Conservation (phyloP, 2,888 invertebrate genomes). For the Teleiodes luculella region DNA sequence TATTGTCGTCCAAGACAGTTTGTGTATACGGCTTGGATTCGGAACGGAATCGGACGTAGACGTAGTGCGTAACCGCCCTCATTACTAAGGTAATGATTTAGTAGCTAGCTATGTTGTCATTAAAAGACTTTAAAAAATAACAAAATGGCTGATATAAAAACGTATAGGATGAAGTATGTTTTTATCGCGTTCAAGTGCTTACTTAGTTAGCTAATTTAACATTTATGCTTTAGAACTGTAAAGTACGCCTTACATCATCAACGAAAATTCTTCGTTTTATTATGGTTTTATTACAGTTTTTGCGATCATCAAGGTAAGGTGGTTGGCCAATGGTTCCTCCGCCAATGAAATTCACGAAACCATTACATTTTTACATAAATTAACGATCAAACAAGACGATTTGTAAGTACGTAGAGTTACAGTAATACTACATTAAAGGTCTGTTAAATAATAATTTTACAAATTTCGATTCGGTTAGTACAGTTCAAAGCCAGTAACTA, state of each 20-base stretch:
- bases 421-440: no score
- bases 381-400: neutral
- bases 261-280: slow-evolving; percentile 7
- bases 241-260: slow-evolving; percentile 5
- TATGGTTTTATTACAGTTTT: slow-evolving; percentile 6
- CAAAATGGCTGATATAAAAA: neutral
- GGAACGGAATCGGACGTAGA: no score
- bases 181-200: neutral
- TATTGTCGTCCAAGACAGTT: no score
- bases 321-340: neutral
- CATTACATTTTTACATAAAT: neutral
- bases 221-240: neutral
- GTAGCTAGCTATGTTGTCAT: no score
- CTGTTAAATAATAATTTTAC: no score
- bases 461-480: no score
- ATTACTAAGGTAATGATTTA: no score
- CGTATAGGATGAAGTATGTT: neutral
- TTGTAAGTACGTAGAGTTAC: no score
- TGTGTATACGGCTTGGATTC: no score
- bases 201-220: neutral
- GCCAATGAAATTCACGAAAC: neutral
- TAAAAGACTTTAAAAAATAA: no score
- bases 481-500: neutral
- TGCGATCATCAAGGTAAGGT: neutral
- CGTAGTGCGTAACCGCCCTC: no score